These are phyloP conservation scores for Heterocephalus glaber DNA, from an alignment of 2,113 vertebrate species.

Conservation along the genomic window DNA sequence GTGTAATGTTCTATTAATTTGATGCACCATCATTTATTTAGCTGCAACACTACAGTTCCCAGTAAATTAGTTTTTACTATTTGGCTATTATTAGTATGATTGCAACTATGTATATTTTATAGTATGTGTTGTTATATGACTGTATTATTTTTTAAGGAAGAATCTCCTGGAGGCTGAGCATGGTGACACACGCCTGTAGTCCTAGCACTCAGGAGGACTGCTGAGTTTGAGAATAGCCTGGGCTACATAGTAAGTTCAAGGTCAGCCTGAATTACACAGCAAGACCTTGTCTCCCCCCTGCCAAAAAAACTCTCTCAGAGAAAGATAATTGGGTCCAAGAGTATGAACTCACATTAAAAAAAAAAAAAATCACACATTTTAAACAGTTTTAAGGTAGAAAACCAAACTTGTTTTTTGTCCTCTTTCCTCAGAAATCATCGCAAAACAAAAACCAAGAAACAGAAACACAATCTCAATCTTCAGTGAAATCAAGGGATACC, in stretches of 20 bases:
- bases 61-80: neutral
- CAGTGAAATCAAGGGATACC: constrained; percentile 33
- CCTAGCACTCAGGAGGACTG: neutral
- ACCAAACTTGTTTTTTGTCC: neutral
- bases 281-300: neutral
- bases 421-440: constrained; percentile 31
- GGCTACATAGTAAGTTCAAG: neutral
- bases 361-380: neutral
- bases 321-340: neutral
- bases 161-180: neutral
- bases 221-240: neutral
- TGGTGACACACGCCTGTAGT: neutral
- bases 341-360: neutral
- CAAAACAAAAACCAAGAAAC: neutral
- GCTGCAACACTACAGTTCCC: constrained; percentile 7
- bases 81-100: neutral
- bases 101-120: constrained; percentile 18
- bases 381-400: constrained; percentile 39
- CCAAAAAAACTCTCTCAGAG: neutral
- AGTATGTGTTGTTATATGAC: neutral
- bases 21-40: neutral
- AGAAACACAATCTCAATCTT: constrained; percentile 9
- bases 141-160: constrained; percentile 5
- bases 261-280: neutral
- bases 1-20: neutral